Conservation (phyloP, 2,113 vertebrate genomes). For the Melanerpes formicivorus region DNA sequence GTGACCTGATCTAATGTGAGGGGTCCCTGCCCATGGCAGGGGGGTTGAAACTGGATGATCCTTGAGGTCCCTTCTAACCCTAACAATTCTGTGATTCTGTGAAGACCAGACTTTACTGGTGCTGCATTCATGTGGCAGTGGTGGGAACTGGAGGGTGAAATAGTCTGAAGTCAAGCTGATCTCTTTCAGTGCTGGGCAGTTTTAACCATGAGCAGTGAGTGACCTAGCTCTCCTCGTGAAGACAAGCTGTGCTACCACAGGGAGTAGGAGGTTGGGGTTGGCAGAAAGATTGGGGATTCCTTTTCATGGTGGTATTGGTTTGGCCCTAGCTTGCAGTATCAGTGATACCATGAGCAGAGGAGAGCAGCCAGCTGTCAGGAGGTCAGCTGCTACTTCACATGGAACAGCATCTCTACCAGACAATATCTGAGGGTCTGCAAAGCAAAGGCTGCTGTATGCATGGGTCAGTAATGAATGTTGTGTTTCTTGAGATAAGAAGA, state of each 20-base stretch:
- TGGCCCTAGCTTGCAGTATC: background rate
- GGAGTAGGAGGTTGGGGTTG: background rate
- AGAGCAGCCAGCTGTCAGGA: background rate
- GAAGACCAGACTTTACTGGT: background rate
- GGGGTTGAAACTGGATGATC: too few relatives aligned
- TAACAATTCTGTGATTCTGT: too few relatives aligned
- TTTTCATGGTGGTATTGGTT: background rate
- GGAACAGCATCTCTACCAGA: background rate
- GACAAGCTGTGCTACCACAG: accelerated
- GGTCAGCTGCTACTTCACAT: background rate
- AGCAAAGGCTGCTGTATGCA: background rate
- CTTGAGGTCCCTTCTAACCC: too few relatives aligned
- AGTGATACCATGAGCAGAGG: background rate
- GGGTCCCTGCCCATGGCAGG: too few relatives aligned
- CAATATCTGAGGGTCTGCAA: background rate
- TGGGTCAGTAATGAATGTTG: background rate
- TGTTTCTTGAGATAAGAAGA: background rate
- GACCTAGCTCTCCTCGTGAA: background rate
- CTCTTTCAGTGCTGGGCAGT: background rate
- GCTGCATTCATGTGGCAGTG: accelerated
- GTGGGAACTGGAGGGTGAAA: background rate
- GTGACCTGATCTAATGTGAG: too few relatives aligned
- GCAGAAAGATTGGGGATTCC: background rate
- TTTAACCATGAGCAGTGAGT: background rate
- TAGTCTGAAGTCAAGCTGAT: background rate